Base-by-base conservation (phyloP, 2,888 invertebrate genomes). In the Drosophila nr. perissopoda region DNA sequence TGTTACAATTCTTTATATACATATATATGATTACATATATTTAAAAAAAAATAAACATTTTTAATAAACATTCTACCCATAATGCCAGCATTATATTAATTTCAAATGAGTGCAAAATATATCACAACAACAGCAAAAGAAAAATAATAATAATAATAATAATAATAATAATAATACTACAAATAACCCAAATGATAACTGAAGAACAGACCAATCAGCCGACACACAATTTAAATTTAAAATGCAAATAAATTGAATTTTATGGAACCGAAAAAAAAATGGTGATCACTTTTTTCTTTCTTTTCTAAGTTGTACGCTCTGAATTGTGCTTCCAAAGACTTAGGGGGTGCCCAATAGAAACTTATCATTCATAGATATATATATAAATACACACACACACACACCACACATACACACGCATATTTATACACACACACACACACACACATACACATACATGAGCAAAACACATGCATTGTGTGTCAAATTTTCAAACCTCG, bases 311-410 rank as follows among this genome's bases (percentile, higher is more conserved):
- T 87, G 68, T 62, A 69, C 67, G 78, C 75, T 77, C 83, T 85
- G 90, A 91, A 91, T 92, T 92, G 92, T 92, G 92, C 92, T 92
- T 91, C 92, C 92, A 90, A 92, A 73, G 45, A 76, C 64, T 80
- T 78, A 72, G 80, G 87, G 91, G 82, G 82, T 79, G 89, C 70
- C 83, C 85, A 77, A 80, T 54, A 66, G 73, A 58, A 72, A 66
- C 52, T 62, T 77, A 66, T 69, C 45, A 73, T 56, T 51, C 65
- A 67, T 54, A 81, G 31, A 59, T 61, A 78, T 62, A 57, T 38
- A 58, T 40, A 67, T 34, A 52, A 21, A 67, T 4, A 60, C 31
- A 78, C 27, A 56, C 52, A 72, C 25, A 62, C 2, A 63, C 34
- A 34, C n/a, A n/a, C 69, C 21, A 62, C 7, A 63, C 33, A 33